Percentiles rank a stretch among this genome's conserved stretches.
Evolutionary conservation across 23 tunicate genomes (phyloP).

Genomic region (Ciona savignyi): DNA sequence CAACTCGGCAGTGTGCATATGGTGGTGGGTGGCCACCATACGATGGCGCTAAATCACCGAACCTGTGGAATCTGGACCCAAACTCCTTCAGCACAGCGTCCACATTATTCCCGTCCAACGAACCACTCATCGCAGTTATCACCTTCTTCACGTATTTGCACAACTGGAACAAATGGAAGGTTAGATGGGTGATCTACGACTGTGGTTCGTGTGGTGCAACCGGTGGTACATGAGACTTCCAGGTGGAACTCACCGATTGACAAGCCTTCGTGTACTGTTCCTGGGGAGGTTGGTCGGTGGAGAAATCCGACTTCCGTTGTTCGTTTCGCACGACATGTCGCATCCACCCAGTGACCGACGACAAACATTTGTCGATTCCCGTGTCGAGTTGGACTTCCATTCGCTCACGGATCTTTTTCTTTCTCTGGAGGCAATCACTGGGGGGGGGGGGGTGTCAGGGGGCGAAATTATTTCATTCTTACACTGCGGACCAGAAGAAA

Average conservation of each 20-base stretch:
- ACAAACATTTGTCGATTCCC: slow-evolving; percentile 66
- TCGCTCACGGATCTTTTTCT: slow-evolving; percentile 65
- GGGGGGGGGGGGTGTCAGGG: too few species aligned
- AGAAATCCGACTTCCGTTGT: slow-evolving; percentile 69
- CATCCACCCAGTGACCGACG: slow-evolving; percentile 86
- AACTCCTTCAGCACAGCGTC: slow-evolving; percentile 67
- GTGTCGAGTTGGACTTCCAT: slow-evolving; percentile 83
- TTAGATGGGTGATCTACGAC: too few species aligned
- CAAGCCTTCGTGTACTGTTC: slow-evolving; percentile 84
- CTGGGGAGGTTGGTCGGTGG: slow-evolving; percentile 65
- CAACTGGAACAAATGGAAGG: slow-evolving; percentile 14
- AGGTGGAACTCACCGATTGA: slow-evolving; percentile 29
- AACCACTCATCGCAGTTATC: slow-evolving; percentile 25
- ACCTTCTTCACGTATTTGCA: slow-evolving; percentile 64
- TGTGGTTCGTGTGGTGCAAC: too few species aligned
- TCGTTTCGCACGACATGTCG: slow-evolving; percentile 47
- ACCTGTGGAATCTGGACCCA: slow-evolving; percentile 73
- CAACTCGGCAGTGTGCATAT: too few species aligned
- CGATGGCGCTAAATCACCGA: not conserved
- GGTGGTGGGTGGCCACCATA: too few species aligned
- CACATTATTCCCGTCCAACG: slow-evolving; percentile 90
- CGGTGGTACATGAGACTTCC: too few species aligned
- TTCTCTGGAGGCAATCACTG: slow-evolving; percentile 76
- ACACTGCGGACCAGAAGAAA: too few species aligned
- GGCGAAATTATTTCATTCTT: too few species aligned